Base-by-base conservation (phyloP, 2,797 vertebrate genomes). In the Chaetophractus vellerosus region DNA sequence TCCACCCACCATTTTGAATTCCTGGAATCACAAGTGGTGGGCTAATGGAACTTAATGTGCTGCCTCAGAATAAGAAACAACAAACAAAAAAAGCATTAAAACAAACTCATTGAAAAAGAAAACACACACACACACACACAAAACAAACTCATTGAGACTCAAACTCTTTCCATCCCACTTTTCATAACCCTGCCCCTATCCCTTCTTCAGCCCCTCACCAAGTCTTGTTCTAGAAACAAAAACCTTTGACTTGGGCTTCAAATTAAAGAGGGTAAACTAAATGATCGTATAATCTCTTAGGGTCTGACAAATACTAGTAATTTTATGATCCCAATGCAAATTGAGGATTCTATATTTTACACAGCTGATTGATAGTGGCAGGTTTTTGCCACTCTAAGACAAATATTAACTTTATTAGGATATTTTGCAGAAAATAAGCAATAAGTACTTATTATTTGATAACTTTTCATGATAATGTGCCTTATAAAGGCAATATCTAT, bases 121-220 rank as follows among this genome's bases (percentile, higher is more conserved):
- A 38, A 38, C 38, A 38, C 38, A 38, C 38, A 38, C 38, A 38
- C 38, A 38, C 5, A 63, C 1, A 9, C 12, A 78, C 57, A 57
- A n/a, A n/a, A n/a, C 7, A 11, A 0, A 5, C 1, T 52, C 18
- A 23, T 19, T 38, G 82, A 68, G 31, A 26, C 10, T 38, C 38
- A 45, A 11, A 45, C 23, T n/a, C 52, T 23, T 41, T 80, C 68
- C 23, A 21, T 4, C 1, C 23, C 6, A 5, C 26, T 24, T 66
- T 38, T 36, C n/a, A 45, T 1, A 28, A 19, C 18, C 55, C 55
- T 5, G 0, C 23, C 1, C 9, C 19, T 2, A 1, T n/a, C 16
- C 50, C n/a, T 23, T 45, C 2, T 55, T 12, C 19, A 9, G 2
- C 8, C 14, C 80, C 8, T 21, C 26, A 41, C 9, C 24, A 61